These are phyloP conservation scores for Tinamus major DNA, from an alignment of 2,797 vertebrate species.

Conservation along the genomic window DNA sequence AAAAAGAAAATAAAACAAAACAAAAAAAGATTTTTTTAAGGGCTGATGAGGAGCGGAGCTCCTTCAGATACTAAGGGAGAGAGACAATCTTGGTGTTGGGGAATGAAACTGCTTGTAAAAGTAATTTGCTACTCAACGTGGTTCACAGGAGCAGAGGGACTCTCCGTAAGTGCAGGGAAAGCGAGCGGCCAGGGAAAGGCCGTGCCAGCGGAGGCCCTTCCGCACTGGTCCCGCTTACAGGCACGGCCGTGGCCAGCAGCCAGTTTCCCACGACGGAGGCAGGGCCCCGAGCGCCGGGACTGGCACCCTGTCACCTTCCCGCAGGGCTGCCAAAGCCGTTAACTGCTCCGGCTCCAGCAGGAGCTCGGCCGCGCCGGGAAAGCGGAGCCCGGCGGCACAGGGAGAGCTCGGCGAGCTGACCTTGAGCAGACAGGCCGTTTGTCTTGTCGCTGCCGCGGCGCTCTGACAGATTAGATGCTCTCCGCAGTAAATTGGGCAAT, in stretches of 20 bases:
- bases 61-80: accelerated
- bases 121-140: background rate
- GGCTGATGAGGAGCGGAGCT: background rate
- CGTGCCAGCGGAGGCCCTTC: background rate
- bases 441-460: background rate
- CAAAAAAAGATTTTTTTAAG: background rate
- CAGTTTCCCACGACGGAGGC: background rate
- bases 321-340: background rate
- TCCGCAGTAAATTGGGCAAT: background rate
- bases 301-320: background rate
- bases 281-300: background rate
- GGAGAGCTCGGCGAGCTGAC: background rate
- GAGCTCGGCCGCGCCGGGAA: accelerated
- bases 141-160: background rate
- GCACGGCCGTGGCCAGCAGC: accelerated
- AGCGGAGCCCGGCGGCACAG: background rate
- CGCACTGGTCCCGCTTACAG: background rate
- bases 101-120: background rate
- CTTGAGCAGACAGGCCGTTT: background rate
- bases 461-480: background rate
- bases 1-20: no score
- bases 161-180: background rate
- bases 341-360: background rate
- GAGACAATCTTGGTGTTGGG: background rate
- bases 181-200: background rate